phyloP scores from a whole-genome alignment of 2,113 vertebrate species.

The Agapornis roseicollis region DNA sequence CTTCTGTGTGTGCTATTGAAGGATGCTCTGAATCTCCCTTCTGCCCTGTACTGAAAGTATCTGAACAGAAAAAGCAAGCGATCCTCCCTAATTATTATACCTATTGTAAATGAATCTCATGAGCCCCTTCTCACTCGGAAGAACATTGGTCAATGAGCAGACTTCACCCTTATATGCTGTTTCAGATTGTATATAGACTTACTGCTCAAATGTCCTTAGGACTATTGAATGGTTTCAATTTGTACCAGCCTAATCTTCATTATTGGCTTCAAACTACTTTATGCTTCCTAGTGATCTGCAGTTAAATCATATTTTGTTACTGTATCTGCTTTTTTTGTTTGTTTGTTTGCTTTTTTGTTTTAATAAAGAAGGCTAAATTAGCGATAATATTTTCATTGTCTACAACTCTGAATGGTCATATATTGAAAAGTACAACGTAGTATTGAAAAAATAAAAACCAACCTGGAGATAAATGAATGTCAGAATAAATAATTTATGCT shows the following conservation, averaged over 20 bases:
- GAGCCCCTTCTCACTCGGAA: background rate
- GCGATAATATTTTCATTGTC: constrained; percentile 39
- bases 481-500: constrained; percentile 98
- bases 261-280: constrained; percentile 27
- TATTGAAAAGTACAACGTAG: constrained; percentile 45
- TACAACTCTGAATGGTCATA: background rate
- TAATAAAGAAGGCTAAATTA: constrained; percentile 9
- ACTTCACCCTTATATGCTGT: background rate
- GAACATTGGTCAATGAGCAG: background rate
- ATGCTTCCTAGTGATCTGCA: background rate
- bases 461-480: constrained; percentile 85
- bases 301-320: constrained; percentile 31
- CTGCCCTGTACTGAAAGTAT: background rate
- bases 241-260: background rate
- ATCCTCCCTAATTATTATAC: background rate
- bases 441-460: constrained; percentile 17
- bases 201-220: background rate
- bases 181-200: background rate
- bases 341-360: background rate
- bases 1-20: rapidly evolving
- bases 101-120: background rate
- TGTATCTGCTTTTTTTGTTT: background rate
- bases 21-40: background rate
- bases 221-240: background rate
- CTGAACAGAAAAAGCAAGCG: background rate